phyloP scores from a whole-genome alignment of 2,888 invertebrate species.

The Fabriciana adippe region DNA sequence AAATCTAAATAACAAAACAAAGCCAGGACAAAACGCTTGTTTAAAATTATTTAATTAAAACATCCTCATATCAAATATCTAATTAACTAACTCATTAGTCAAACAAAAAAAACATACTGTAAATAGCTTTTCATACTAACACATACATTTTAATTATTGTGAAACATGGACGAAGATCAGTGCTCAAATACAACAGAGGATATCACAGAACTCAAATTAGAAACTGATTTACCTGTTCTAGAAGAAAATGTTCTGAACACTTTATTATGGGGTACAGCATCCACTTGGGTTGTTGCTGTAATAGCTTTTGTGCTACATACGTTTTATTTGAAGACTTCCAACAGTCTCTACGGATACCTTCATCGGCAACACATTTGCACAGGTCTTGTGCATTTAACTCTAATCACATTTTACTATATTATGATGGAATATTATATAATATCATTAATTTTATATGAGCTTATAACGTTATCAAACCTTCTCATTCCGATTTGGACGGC shows the following conservation, averaged over 20 bases:
- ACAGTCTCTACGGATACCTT: conserved; percentile 6
- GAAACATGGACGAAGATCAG: background rate
- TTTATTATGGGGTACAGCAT: background rate
- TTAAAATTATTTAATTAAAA: too few species aligned
- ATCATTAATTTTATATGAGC: conserved; percentile 1
- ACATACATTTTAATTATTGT: background rate
- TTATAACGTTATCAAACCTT: conserved; percentile 14
- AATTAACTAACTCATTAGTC: background rate
- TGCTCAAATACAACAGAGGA: background rate
- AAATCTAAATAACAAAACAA: too few species aligned
- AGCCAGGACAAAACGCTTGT: too few species aligned
- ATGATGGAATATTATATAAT: background rate
- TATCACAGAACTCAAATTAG: background rate
- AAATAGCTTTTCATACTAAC: background rate
- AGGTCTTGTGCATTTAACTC: conserved; percentile 14
- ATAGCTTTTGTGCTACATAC: background rate
- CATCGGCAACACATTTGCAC: conserved; percentile 22
- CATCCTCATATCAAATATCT: background rate
- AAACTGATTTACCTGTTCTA: background rate
- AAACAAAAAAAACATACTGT: background rate
- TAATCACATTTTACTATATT: background rate
- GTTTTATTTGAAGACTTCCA: background rate
- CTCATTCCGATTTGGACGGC: conserved; percentile 38
- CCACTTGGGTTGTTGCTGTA: background rate
- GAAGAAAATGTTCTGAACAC: background rate